Conservation (phyloP, 2,888 invertebrate species). For the Drosophila flavopinicola region DNA sequence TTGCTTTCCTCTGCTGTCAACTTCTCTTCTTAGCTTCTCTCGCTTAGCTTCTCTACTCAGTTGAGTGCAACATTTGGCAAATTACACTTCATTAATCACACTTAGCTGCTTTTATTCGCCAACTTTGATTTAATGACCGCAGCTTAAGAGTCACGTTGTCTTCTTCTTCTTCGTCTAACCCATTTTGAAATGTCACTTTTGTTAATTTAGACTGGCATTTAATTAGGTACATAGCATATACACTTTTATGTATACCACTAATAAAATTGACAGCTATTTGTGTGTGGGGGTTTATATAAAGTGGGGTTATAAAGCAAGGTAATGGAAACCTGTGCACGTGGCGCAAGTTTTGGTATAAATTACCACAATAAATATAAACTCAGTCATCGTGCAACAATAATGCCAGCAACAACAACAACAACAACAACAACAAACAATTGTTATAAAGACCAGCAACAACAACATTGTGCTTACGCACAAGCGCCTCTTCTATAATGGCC, state of each 20-base stretch:
- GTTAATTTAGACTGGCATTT: slow-evolving; percentile 55
- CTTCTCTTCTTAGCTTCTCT: neutral
- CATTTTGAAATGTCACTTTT: slow-evolving; percentile 37
- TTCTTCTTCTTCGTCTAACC: slow-evolving; percentile 13
- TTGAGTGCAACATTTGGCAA: slow-evolving; percentile 2
- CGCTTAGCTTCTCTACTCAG: neutral
- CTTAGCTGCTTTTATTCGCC: slow-evolving; percentile 6
- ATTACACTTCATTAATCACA: slow-evolving; percentile 12
- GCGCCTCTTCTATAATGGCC: slow-evolving; percentile 39
- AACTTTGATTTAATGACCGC: slow-evolving; percentile 38
- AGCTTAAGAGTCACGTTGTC: neutral
- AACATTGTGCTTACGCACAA: slow-evolving; percentile 47
- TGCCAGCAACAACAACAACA: slow-evolving; percentile 24
- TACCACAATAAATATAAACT: slow-evolving; percentile 71
- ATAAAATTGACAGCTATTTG: slow-evolving; percentile 26
- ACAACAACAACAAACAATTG: slow-evolving; percentile 34
- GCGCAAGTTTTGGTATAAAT: slow-evolving; percentile 67
- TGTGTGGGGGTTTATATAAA: slow-evolving; percentile 14
- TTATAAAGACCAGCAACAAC: slow-evolving; percentile 18
- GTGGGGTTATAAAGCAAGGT: slow-evolving; percentile 38
- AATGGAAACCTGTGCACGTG: slow-evolving; percentile 36
- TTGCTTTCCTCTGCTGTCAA: neutral
- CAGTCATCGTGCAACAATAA: slow-evolving; percentile 53
- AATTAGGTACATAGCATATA: slow-evolving; percentile 14
- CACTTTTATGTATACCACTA: slow-evolving; percentile 6